Evolutionary conservation across 2,113 vertebrate genomes (phyloP), one percentile per base, ranked within the genome.

Genomic region (Capreolus pygargus): DNA sequence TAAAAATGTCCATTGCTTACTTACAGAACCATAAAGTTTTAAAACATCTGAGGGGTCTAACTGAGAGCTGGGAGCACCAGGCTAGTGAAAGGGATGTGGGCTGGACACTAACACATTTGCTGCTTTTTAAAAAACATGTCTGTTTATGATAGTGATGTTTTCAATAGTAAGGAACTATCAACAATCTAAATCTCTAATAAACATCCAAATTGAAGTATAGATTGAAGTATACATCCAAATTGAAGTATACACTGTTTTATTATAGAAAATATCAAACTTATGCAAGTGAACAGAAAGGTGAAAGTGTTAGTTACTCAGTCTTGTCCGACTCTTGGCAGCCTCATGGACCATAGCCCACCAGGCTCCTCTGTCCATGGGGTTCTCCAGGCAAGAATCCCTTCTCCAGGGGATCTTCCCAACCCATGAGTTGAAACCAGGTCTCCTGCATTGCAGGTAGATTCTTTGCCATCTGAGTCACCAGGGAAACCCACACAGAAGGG

Each of bases 1-100:
- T 0, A 90, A 97, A 92, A 90, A 96, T 86, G 50, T 23, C n/a
- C 7, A 96, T 28, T 98, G 96, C 93, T 94, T 79, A 54, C 82
- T 98, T 96, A 86, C 10, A 96, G 76, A 60, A 78, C 95, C 98
- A 97, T 89, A 97, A 96, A 87, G 50, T 89, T 92, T 70, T 52
- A 83, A 94, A 58, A 83, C 89, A 85, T 97, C 54, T 89, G 33
- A 54, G 54, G 8, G 81, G 89, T 79, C 86, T 21, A 19, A 64
- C 11, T 45, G n/a, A 76, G 27, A 39, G 21, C 61, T 82, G 3
- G 21, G 47, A 61, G 17, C 1, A 47, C 7, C 2, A 67, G 21
- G 10, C 23, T 25, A 30, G 15, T 9, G 50, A 92, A 70, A 54
- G 16, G 25, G 8, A 54, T 45, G 5, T 5, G n/a, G 7, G 30